Conservation (phyloP, 1,140 invertebrate species). For the Bombus balteatus region DNA sequence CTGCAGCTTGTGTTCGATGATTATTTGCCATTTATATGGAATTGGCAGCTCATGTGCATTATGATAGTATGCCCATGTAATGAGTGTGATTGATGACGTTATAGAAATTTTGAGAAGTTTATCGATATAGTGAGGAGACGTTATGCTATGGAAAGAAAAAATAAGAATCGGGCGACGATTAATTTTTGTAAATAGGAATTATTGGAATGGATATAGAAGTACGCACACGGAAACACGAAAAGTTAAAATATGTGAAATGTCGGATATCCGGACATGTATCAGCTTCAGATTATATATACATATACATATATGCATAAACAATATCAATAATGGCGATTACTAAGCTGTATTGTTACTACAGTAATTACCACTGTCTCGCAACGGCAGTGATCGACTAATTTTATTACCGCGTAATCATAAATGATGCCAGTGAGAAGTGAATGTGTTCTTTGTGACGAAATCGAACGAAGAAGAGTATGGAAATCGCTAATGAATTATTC, state of each 20-base stretch:
- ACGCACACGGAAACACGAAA: slow-evolving; percentile 37
- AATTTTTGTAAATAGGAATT: slow-evolving; percentile 41
- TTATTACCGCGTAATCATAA: slow-evolving; percentile 51
- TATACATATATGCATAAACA: slow-evolving; percentile 49
- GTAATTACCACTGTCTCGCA: slow-evolving; percentile 38
- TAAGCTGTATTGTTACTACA: slow-evolving; percentile 56
- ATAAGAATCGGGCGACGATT: neutral
- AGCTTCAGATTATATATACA: slow-evolving; percentile 60
- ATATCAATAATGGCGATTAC: slow-evolving; percentile 56
- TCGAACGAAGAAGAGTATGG: slow-evolving; percentile 45
- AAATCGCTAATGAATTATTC: slow-evolving; percentile 57
- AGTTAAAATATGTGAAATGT: slow-evolving; percentile 28
- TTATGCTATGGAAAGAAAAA: slow-evolving; percentile 14
- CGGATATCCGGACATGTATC: slow-evolving; percentile 49
- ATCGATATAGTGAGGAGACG: slow-evolving; percentile 29
- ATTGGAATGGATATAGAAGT: slow-evolving; percentile 29
- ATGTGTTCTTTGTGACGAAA: slow-evolving; percentile 63
- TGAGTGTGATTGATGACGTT: slow-evolving; percentile 38
- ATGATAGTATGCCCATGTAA: slow-evolving; percentile 15
- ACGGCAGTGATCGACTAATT: slow-evolving; percentile 46
- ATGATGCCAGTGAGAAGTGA: slow-evolving; percentile 50
- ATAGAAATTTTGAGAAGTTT: slow-evolving; percentile 35
- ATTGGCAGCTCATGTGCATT: slow-evolving; percentile 60
- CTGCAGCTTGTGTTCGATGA: slow-evolving; percentile 56
- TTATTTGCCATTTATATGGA: slow-evolving; percentile 51